phyloP scores from a whole-genome alignment of 1,140 invertebrate genomes.

The Neodiprion fabricii region DNA sequence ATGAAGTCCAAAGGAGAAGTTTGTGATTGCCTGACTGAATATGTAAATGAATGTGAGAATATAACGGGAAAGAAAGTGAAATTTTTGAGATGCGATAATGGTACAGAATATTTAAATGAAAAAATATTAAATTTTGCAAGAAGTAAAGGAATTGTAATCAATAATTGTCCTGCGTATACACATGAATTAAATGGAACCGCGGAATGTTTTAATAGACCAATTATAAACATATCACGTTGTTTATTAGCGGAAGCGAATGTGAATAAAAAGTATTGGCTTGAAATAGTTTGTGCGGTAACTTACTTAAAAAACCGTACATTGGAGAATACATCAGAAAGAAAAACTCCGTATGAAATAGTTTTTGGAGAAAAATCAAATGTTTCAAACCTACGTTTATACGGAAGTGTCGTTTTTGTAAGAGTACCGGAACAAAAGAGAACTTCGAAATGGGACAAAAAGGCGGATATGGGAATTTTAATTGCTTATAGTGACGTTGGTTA shows the following conservation, averaged over 20 bases:
- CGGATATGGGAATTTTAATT: slow-evolving; percentile 29
- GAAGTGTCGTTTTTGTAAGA: slow-evolving; percentile 31
- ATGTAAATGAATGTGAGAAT: slow-evolving; percentile 31
- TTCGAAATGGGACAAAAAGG: slow-evolving; percentile 31
- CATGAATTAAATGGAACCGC: slow-evolving; percentile 36
- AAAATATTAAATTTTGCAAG: slow-evolving; percentile 29
- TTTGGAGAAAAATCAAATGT: slow-evolving; percentile 34
- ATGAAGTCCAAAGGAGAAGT: slow-evolving; percentile 23
- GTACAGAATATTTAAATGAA: slow-evolving; percentile 37
- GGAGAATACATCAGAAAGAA: slow-evolving; percentile 31
- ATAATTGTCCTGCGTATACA: slow-evolving; percentile 28
- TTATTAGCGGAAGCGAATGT: slow-evolving; percentile 36
- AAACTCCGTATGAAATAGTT: slow-evolving; percentile 41
- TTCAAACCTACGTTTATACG: slow-evolving; percentile 35
- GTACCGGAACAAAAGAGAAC: slow-evolving; percentile 26
- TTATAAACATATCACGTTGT: slow-evolving; percentile 37
- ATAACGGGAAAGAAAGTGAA: slow-evolving; percentile 36
- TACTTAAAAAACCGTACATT: slow-evolving; percentile 37
- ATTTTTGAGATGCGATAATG: slow-evolving; percentile 39
- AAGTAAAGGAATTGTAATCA: slow-evolving; percentile 28
- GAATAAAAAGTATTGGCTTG: slow-evolving; percentile 31
- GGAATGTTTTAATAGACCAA: slow-evolving; percentile 32
- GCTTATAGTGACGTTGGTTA: slow-evolving; percentile 30
- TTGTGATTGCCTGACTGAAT: slow-evolving; percentile 20
- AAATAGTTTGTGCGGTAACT: slow-evolving; percentile 34